Percentiles rank a stretch among this genome's conserved stretches.
Conservation (phyloP, 2,113 vertebrate genomes). For the Dipodomys spectabilis region DNA sequence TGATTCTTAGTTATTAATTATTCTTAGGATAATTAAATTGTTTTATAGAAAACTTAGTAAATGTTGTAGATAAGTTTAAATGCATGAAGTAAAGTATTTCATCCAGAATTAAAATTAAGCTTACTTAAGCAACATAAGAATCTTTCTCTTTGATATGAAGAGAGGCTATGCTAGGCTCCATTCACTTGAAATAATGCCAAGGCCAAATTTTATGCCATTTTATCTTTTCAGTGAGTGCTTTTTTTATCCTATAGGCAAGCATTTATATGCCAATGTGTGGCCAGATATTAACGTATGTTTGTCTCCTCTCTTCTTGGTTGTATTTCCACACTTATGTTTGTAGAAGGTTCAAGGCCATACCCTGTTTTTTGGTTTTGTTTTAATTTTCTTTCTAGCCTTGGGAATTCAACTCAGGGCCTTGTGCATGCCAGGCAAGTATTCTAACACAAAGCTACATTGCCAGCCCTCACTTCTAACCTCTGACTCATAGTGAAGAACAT, state of each 20-base stretch:
- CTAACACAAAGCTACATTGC: background rate
- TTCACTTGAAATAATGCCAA: constrained; percentile 30
- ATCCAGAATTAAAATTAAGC: constrained; percentile 50
- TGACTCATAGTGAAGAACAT: constrained; percentile 29
- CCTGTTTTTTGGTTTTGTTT: constrained; percentile 9
- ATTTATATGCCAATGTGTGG: constrained; percentile 53
- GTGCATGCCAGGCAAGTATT: background rate
- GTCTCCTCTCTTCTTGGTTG: constrained; percentile 23
- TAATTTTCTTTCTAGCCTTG: background rate
- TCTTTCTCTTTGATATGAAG: constrained; percentile 42
- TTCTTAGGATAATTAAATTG: constrained; percentile 2
- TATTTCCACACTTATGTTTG: constrained; percentile 46
- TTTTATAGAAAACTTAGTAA: constrained; percentile 29
- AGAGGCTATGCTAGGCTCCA: background rate
- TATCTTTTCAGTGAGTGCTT: constrained; percentile 30
- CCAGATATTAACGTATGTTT: constrained; percentile 20
- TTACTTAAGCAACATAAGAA: constrained; percentile 14
- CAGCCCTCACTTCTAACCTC: constrained; percentile 34
- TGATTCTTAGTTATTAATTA: background rate
- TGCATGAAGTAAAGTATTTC: constrained; percentile 45
- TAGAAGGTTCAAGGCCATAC: background rate
- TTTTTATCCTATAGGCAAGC: constrained; percentile 17
- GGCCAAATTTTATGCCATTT: background rate
- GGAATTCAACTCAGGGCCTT: background rate
- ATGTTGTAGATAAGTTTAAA: constrained; percentile 53